Base-by-base conservation (phyloP, 2,888 invertebrate species). In the Eilema sororculum region DNA sequence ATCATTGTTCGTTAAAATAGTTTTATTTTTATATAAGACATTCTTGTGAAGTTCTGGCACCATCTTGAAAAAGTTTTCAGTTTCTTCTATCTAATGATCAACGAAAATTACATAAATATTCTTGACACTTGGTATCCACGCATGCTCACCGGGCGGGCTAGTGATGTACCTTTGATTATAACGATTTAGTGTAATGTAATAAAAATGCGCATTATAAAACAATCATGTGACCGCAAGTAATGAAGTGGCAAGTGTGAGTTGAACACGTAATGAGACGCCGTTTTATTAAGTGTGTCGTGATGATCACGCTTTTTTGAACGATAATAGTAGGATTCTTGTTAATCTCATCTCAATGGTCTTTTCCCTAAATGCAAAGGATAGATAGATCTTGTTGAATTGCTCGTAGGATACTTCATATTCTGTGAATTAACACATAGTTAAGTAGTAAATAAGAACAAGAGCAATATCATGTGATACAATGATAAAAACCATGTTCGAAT, bases 151-250 rank as follows among this genome's bases (percentile, higher is more conserved):
- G 79, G 74, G 61, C 28, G 64, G 52, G 52, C 64, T 64, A 64
- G 64, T 64, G 64, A 64, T 64, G 64, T 64, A 52, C 64, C 77
- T 71, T 66, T 69, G 69, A 74, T 74, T 75, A 76, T 69, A 75
- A 75, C 60, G 72, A 63, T 75, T 75, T 76, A 76, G 76, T 78
- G 72, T 62, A 66, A 64, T 64, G 77, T 68, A 66, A 83, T 64
- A 85, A 86, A 81, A 81, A 80, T 81, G 73, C 46, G 71, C 83
- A 87, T 88, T 87, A 87, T 79, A 87, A 86, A 84, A 83, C 83
- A 86, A 87, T 87, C 86, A 84, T 72, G 77, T 76, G 72, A 67
- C 59, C 67, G 57, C 41, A 57, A 58, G 66, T 80, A 75, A 84
- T 81, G 81, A 82, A 78, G 81, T 79, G 81, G 72, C 81, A 83